Evolutionary conservation across 2,113 vertebrate genomes (phyloP).

Genomic region (Opisthocomus hoazin): DNA sequence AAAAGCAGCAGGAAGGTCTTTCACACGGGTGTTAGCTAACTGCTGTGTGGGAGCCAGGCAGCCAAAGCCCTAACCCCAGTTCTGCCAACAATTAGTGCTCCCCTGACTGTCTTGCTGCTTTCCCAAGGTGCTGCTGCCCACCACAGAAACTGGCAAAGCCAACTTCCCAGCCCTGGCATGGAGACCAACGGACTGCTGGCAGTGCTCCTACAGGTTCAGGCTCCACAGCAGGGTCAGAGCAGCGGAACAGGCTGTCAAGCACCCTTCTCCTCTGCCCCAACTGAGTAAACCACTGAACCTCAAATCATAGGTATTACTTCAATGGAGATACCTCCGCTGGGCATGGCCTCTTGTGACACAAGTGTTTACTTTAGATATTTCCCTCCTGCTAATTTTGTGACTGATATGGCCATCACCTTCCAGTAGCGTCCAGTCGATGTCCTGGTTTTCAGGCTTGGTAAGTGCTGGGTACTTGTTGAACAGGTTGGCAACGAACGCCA

Average conservation of each 20-base stretch:
- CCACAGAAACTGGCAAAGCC: neutral
- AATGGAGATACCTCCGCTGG: neutral
- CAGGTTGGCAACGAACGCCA: constrained; percentile 95
- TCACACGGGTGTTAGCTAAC: neutral
- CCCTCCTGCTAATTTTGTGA: neutral
- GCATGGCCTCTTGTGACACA: neutral
- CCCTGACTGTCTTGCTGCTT: neutral
- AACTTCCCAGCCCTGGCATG: neutral
- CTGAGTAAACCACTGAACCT: neutral
- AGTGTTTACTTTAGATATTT: neutral
- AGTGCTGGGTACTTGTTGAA: constrained; percentile 97
- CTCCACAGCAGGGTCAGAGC: neutral
- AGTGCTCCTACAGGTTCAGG: neutral
- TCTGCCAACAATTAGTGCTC: neutral
- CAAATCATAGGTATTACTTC: neutral
- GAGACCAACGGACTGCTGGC: accelerated
- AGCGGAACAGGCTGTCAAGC: neutral
- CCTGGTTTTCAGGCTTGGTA: constrained; percentile 91
- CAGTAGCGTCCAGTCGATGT: constrained; percentile 86
- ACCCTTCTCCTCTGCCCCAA: neutral
- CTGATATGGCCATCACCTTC: constrained; percentile 73
- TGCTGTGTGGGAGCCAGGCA: neutral
- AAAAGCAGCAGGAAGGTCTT: neutral
- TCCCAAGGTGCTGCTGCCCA: neutral
- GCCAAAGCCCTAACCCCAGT: neutral